A percentile compares a stretch with the other conserved stretches of the same genome.
Conservation (phyloP, 2,888 invertebrate genomes). For the Diplolepis rosae region DNA sequence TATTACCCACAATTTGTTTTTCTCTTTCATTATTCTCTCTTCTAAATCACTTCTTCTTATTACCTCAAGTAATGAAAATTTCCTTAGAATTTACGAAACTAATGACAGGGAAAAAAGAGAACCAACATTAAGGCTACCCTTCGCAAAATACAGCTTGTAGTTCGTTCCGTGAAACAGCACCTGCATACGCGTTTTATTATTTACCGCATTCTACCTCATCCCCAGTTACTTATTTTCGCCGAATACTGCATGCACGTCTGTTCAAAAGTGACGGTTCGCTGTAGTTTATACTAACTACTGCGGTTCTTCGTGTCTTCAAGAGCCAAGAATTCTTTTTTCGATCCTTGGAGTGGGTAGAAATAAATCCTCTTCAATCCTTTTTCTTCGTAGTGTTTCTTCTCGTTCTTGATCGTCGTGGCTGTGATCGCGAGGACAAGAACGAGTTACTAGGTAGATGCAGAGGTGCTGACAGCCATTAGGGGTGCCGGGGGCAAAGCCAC, state of each 20-base stretch:
- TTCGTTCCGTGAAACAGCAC: constrained; percentile 32
- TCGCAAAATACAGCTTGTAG: constrained; percentile 9
- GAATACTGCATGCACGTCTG: neutral
- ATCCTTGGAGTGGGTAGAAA: constrained; percentile 1
- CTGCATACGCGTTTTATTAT: constrained; percentile 14
- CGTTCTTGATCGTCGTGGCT: constrained; percentile 40
- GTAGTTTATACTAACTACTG: constrained; percentile 23
- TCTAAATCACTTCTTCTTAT: neutral
- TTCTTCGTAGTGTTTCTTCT: constrained; percentile 35
- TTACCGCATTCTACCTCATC: constrained; percentile 13
- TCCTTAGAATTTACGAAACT: neutral
- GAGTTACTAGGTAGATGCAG: constrained; percentile 60
- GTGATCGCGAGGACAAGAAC: constrained; percentile 49
- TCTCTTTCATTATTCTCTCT: neutral
- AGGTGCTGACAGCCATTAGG: constrained; percentile 79
- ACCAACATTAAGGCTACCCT: neutral
- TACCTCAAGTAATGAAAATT: neutral
- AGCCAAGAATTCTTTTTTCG: neutral
- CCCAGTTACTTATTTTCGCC: neutral
- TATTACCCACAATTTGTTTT: neutral
- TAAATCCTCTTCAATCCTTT: constrained; percentile 14
- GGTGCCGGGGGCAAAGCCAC: constrained; percentile 90
- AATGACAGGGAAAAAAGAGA: neutral
- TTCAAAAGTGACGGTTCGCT: neutral
- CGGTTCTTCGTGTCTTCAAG: constrained; percentile 14